Conservation (phyloP, 2,113 vertebrate species). For the Smithornis capensis region DNA sequence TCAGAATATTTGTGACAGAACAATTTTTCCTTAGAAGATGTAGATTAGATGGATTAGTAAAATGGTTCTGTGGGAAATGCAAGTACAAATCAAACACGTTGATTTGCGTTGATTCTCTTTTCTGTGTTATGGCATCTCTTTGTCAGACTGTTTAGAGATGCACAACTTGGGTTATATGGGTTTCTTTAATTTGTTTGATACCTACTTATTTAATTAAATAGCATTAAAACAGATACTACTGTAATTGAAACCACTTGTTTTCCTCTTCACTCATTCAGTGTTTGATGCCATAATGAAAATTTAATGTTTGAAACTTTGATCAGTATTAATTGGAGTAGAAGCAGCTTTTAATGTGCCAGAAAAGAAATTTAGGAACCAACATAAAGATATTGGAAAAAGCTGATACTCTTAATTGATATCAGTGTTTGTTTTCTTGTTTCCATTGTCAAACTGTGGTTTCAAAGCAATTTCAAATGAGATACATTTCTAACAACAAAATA, state of each 20-base stretch:
- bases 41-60: background rate
- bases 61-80: background rate
- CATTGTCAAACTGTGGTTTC: background rate
- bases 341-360: background rate
- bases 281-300: slow-evolving; percentile 18
- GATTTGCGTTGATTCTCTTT: background rate
- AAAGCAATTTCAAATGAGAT: background rate
- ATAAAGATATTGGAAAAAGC: background rate
- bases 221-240: background rate
- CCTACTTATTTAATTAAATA: background rate
- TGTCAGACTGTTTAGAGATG: background rate
- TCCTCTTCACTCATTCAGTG: background rate
- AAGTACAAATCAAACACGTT: background rate
- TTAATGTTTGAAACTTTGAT: slow-evolving; percentile 15
- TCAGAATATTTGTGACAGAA: background rate
- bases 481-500: background rate
- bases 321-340: slow-evolving; percentile 16
- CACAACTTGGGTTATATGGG: background rate
- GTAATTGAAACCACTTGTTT: background rate
- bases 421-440: slow-evolving; percentile 8
- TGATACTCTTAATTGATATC: background rate
- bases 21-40: background rate
- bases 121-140: background rate
- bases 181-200: background rate
- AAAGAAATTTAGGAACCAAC: background rate